Percentiles rank a stretch among this genome's conserved stretches.
Evolutionary conservation across 2,797 vertebrate species (phyloP).

Genomic region (Cyclopterus lumpus): DNA sequence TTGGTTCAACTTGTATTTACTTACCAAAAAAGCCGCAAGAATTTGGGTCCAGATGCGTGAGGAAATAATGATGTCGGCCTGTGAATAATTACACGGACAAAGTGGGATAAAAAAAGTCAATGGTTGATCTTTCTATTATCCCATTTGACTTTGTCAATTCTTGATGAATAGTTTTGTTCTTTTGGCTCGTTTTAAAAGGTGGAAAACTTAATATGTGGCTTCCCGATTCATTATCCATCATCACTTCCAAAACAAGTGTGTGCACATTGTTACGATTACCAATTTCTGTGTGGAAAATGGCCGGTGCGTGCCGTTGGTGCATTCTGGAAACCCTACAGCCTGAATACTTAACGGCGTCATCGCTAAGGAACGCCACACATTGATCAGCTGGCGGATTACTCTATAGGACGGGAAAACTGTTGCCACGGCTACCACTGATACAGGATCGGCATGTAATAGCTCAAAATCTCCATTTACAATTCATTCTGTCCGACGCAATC

Average conservation of each 20-base stretch:
- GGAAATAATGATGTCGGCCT: background rate
- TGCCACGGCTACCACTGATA: background rate
- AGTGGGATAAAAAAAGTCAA: background rate
- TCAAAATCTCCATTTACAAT: no score
- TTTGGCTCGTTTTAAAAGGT: background rate
- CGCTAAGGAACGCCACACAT: background rate
- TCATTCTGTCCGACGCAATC: no score
- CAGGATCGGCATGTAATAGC: no score
- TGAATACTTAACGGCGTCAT: background rate
- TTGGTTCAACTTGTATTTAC: background rate
- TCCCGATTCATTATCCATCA: background rate
- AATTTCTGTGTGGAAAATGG: no score
- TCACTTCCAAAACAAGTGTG: no score
- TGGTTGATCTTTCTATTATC: background rate
- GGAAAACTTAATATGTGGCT: background rate
- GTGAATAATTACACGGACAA: background rate
- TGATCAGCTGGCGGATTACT: background rate
- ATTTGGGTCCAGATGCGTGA: background rate
- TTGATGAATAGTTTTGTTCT: background rate
- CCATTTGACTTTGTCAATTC: background rate
- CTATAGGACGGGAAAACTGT: background rate
- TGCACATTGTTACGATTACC: no score
- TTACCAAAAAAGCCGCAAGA: background rate
- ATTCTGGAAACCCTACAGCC: no score
- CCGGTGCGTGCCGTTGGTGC: no score